A percentile compares a stretch with the other conserved stretches of the same genome.
phyloP scores from a whole-genome alignment of 2,888 invertebrate species.

The Cosmia trapezina region DNA sequence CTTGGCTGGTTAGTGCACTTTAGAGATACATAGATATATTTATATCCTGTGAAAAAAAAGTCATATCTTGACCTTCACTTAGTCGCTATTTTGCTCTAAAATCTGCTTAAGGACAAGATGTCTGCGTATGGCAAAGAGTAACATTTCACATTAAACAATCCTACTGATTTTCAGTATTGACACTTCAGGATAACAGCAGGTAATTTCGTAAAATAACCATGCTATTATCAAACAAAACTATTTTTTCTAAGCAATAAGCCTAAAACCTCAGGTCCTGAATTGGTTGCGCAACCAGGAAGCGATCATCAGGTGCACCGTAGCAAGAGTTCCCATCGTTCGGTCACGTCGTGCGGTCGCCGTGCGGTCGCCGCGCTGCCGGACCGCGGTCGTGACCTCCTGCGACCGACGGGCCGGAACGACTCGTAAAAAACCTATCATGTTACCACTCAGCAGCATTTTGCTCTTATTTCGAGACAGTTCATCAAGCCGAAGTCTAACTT shows the following conservation, averaged over 20 bases:
- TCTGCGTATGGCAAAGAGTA: not conserved
- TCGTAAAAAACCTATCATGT: slow-evolving; percentile 80
- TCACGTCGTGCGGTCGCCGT: slow-evolving; percentile 78
- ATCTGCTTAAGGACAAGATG: no score
- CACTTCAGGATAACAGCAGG: not conserved
- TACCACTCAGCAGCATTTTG: slow-evolving; percentile 78
- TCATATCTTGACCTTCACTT: slow-evolving; percentile 3
- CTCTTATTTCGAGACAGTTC: slow-evolving; percentile 80
- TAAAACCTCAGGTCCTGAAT: slow-evolving; percentile 49
- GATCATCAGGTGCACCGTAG: slow-evolving; percentile 71
- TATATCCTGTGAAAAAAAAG: not conserved
- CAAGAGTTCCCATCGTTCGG: slow-evolving; percentile 78
- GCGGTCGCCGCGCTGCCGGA: slow-evolving; percentile 60
- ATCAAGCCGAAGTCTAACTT: slow-evolving; percentile 69
- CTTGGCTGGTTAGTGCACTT: not conserved
- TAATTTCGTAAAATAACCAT: not conserved
- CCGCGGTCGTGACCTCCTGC: slow-evolving; percentile 80
- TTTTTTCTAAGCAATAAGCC: slow-evolving; percentile 20
- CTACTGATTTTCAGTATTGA: not conserved
- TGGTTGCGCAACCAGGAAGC: slow-evolving; percentile 74
- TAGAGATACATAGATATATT: no score
- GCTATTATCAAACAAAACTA: not conserved
- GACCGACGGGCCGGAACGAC: slow-evolving; percentile 78
- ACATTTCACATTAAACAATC: not conserved
- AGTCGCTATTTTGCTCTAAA: not conserved